Percentiles rank a stretch among this genome's conserved stretches.
phyloP scores from a whole-genome alignment of 1,140 invertebrate species.

The Penaeus chinensis region DNA sequence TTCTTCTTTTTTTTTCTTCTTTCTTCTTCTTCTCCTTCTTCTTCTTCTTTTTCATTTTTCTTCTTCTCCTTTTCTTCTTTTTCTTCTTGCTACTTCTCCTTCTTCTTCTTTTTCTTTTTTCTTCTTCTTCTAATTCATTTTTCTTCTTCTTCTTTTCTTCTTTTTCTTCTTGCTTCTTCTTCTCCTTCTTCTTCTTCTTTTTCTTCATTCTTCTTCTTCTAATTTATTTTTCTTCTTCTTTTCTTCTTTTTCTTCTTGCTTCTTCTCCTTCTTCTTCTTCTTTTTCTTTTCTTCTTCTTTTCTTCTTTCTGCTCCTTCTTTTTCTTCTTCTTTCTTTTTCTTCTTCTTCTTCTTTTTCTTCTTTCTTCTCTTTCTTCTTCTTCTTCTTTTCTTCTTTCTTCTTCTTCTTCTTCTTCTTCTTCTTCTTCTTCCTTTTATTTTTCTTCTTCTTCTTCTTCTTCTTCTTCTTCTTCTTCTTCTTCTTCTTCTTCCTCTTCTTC shows the following conservation, averaged over 20 bases:
- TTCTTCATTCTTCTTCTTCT: not conserved
- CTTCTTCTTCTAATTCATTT: not conserved
- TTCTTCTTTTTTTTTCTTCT: constrained; percentile 3
- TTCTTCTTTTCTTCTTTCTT: not conserved
- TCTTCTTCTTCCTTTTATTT: not conserved
- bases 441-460: too few species aligned
- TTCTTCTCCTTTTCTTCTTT: too few species aligned
- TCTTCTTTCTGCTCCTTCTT: not conserved
- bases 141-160: not conserved
- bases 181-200: not conserved
- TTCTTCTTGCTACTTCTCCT: not conserved
- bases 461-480: not conserved
- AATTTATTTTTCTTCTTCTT: not conserved
- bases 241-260: not conserved
- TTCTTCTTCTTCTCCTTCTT: not conserved
- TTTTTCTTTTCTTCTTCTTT: not conserved
- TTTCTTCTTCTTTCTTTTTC: not conserved
- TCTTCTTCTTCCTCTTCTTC: not conserved
- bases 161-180: not conserved
- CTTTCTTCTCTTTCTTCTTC: not conserved
- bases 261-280: too few species aligned
- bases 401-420: not conserved
- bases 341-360: not conserved
- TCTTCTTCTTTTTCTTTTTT: not conserved
- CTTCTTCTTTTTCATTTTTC: not conserved